Evolutionary conservation across 2,113 vertebrate species (phyloP), one percentile per base, ranked within the genome.

Genomic region (Bettongia penicillata): DNA sequence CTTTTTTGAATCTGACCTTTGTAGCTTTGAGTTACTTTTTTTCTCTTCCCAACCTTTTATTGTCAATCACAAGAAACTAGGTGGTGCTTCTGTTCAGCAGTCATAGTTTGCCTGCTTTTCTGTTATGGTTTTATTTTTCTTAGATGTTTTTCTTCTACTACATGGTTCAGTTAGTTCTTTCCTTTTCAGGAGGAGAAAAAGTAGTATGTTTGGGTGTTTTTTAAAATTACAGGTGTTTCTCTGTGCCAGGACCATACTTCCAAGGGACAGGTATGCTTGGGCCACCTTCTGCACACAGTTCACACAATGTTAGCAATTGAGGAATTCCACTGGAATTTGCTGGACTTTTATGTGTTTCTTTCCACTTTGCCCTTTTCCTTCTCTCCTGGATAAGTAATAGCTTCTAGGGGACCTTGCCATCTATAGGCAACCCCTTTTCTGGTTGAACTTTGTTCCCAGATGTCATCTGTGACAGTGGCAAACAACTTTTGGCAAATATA

Each of bases 51-150:
- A 99, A 97, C 98, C 22, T 98, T 97, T 99, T 99, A 37, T 99
- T 99, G 97, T 99, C 99, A 28, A 99, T 98, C 96, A 99, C 97
- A 47, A 99, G 99, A 24, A 99, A 98, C 94, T 91, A 99, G 98
- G 11, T 99, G 99, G 92, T 98, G 98, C 94, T 99, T 99, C 97
- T 99, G 98, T 96, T 99, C 99, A 37, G 99, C 98, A 9, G 99
- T 99, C 98, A 99, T 99, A 95, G 99, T 99, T 99, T 97, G 99
- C 99, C 98, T 99, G 99, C 98, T 99, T 99, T 96, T 99, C 99
- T 98, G 99, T 99, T 61, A 99, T 99, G 0, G 99, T 99, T 98
- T 99, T 99, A 98, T 99, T 99, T 3, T 99, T 99, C 98, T 99
- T 99, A 43, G 98, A 99, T 95, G 99, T 98, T 98, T 99, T 99